These are phyloP conservation scores for Stichopus chloronotus DNA, from an alignment of 35 echinoderm and acorn worm genomes.

Conservation along the genomic window DNA sequence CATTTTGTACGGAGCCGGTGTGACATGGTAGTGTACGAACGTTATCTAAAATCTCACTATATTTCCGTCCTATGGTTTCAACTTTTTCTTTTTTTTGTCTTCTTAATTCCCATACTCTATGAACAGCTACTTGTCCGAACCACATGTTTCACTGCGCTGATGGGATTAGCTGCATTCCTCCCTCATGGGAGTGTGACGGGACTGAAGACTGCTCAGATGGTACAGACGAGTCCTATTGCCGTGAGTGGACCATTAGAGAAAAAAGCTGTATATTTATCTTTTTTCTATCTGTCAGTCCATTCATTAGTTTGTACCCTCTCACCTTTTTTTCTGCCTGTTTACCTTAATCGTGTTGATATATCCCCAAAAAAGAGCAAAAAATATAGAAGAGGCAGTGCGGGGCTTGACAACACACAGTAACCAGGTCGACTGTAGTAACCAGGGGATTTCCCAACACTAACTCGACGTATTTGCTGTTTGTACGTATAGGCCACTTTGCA, in stretches of 20 bases:
- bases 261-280: not conserved
- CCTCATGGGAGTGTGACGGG: conserved; percentile 9
- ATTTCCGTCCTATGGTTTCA: not conserved
- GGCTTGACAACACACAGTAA: too few relatives aligned
- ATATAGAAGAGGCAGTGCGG: too few relatives aligned
- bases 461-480: too few relatives aligned
- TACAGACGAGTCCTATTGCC: conserved; percentile 7
- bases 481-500: too few relatives aligned
- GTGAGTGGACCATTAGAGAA: not conserved
- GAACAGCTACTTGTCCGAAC: not conserved
- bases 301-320: not conserved
- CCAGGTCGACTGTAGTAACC: too few relatives aligned
- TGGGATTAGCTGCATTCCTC: not conserved
- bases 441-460: too few relatives aligned
- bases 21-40: not conserved
- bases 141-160: conserved; percentile 27
- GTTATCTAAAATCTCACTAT: not conserved
- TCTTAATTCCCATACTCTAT: not conserved
- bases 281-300: not conserved
- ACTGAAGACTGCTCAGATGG: not conserved
- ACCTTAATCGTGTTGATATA: not conserved
- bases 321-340: too few relatives aligned
- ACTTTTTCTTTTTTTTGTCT: not conserved
- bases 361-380: not conserved
- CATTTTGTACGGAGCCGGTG: not conserved